phyloP scores from a whole-genome alignment of 1,140 invertebrate species.

The Oscheius sp. region DNA sequence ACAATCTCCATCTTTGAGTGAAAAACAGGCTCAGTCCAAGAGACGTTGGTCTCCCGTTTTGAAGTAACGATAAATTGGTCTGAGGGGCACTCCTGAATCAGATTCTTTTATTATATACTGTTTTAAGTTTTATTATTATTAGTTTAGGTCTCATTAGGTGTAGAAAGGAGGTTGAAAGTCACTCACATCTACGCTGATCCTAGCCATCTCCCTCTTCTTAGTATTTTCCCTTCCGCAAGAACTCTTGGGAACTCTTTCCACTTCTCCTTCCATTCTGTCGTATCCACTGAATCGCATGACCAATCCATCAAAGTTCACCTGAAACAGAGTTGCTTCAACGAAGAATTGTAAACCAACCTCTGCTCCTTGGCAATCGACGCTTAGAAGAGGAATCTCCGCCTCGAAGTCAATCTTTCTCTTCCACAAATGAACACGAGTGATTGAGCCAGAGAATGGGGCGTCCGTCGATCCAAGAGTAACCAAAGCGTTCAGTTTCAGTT shows the following conservation, averaged over 20 bases:
- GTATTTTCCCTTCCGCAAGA: slow-evolving; percentile 61
- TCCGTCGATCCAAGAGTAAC: not conserved
- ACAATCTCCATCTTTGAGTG: slow-evolving; percentile 75
- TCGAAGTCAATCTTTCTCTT: slow-evolving; percentile 82
- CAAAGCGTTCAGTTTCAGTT: slow-evolving; percentile 72
- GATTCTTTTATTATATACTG: not conserved
- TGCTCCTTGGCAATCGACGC: slow-evolving; percentile 68
- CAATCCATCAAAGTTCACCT: slow-evolving; percentile 80
- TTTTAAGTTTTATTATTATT: not conserved
- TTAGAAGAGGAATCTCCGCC: slow-evolving; percentile 78
- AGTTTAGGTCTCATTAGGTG: not conserved
- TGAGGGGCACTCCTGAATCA: slow-evolving; percentile 77
- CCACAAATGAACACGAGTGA: slow-evolving; percentile 93
- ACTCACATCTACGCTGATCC: slow-evolving; percentile 6
- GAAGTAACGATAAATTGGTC: slow-evolving; percentile 89
- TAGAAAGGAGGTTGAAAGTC: not conserved
- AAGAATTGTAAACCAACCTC: slow-evolving; percentile 57
- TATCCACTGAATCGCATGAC: slow-evolving; percentile 88
- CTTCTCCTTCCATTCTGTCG: slow-evolving; percentile 68
- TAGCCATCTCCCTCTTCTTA: not conserved
- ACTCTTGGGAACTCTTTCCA: slow-evolving; percentile 57
- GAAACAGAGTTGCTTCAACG: slow-evolving; percentile 66
- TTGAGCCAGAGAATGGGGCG: slow-evolving; percentile 78
- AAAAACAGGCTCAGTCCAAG: slow-evolving; percentile 90
- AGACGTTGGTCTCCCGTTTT: slow-evolving; percentile 83